These are phyloP conservation scores for Heptranchias perlo DNA, from an alignment of 2,113 vertebrate genomes.

Conservation along the genomic window DNA sequence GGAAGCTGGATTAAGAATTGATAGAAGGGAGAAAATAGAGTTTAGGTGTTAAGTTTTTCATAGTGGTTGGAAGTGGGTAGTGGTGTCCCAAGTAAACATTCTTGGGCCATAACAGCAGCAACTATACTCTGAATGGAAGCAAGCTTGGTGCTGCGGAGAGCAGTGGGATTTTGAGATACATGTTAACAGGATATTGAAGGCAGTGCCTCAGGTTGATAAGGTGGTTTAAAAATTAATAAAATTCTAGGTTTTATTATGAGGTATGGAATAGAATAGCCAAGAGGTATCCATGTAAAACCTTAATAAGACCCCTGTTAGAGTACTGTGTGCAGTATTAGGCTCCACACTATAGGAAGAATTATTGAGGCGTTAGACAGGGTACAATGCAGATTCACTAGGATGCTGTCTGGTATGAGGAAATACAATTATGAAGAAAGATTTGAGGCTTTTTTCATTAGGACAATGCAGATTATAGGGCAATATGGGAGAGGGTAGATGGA, in stretches of 20 bases:
- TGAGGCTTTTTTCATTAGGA: neutral
- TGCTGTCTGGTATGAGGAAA: neutral
- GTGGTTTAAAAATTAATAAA: neutral
- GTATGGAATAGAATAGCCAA: neutral
- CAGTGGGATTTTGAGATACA: neutral
- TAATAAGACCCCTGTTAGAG: neutral
- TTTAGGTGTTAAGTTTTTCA: neutral
- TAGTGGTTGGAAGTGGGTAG: neutral
- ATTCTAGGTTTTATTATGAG: neutral
- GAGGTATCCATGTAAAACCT: neutral
- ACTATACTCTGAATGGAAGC: neutral
- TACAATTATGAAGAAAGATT: neutral
- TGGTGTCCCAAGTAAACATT: neutral
- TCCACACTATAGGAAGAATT: neutral
- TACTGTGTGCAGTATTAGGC: neutral
- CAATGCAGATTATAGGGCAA: neutral
- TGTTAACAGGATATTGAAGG: neutral
- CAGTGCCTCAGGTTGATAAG: neutral
- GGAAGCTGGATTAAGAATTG: neutral
- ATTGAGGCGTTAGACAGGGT: neutral
- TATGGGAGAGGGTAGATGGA: neutral
- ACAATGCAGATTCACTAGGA: neutral
- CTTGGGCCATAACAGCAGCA: neutral
- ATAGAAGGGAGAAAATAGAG: neutral
- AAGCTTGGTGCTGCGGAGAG: neutral